Conservation (phyloP, 2,113 vertebrate species). For the Cacatua alba region DNA sequence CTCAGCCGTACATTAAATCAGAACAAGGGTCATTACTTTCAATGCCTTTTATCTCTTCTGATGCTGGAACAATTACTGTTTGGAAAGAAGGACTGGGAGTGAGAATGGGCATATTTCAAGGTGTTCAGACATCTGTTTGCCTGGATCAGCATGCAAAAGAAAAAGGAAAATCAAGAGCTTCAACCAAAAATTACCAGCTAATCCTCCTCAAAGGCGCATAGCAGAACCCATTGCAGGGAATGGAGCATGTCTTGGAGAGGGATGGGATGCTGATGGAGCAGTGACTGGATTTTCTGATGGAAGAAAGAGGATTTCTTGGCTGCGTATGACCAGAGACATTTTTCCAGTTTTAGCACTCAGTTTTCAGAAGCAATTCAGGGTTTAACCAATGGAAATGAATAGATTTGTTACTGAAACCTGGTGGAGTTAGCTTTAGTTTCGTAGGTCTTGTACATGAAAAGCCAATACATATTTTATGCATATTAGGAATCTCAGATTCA, state of each 20-base stretch:
- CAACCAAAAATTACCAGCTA: neutral
- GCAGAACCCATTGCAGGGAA: neutral
- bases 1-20: constrained; percentile 39
- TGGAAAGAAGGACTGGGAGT: neutral
- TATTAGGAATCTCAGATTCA: neutral
- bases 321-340: neutral
- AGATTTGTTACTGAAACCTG: neutral
- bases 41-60: constrained; percentile 39
- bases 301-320: neutral
- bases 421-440: neutral
- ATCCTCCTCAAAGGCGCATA: neutral
- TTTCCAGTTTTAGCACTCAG: neutral
- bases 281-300: neutral
- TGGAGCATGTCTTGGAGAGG: neutral
- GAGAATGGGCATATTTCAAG: constrained; percentile 19
- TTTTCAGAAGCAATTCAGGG: neutral
- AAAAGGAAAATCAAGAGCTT: neutral
- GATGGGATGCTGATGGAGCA: neutral
- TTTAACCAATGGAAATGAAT: neutral
- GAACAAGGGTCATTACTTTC: constrained; percentile 54
- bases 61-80: neutral
- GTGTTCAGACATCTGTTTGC: constrained; percentile 24
- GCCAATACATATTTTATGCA: neutral
- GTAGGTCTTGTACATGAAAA: neutral
- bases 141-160: neutral